Evolutionary conservation across 2,797 vertebrate species (phyloP).

Genomic region (Pipistrellus kuhlii): DNA sequence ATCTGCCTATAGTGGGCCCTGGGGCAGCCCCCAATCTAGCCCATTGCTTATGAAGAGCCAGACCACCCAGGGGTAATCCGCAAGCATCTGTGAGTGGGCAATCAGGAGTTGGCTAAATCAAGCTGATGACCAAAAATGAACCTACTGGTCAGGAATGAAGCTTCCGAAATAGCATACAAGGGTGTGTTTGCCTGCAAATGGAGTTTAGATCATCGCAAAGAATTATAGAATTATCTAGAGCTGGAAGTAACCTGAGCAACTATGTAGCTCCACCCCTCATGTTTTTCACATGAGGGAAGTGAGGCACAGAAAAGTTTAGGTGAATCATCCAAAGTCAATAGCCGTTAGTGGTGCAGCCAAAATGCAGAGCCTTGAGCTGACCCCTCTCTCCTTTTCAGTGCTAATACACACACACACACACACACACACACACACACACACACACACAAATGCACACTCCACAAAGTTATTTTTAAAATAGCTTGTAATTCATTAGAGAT

Average conservation of each 20-base stretch:
- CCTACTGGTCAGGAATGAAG: constrained; percentile 40
- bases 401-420: background rate
- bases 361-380: background rate
- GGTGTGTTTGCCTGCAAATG: constrained; percentile 66
- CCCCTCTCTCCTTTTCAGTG: background rate
- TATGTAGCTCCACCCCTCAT: background rate
- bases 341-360: background rate
- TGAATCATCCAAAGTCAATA: constrained; percentile 64
- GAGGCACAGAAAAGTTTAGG: constrained; percentile 3
- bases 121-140: constrained; percentile 65
- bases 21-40: background rate
- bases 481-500: background rate
- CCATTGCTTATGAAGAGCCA: background rate
- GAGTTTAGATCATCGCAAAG: constrained; percentile 66
- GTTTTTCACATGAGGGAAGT: constrained; percentile 34
- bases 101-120: constrained; percentile 54
- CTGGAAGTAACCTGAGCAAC: constrained; percentile 51
- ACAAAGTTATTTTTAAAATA: constrained; percentile 17
- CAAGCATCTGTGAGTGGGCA: constrained; percentile 21
- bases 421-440: background rate
- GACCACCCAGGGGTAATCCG: constrained; percentile 22
- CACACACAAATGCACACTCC: background rate
- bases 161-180: constrained; percentile 63
- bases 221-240: constrained; percentile 65
- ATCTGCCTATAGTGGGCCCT: background rate